phyloP scores from a whole-genome alignment of 2,797 vertebrate genomes.

The Crocodylus rhombifer region DNA sequence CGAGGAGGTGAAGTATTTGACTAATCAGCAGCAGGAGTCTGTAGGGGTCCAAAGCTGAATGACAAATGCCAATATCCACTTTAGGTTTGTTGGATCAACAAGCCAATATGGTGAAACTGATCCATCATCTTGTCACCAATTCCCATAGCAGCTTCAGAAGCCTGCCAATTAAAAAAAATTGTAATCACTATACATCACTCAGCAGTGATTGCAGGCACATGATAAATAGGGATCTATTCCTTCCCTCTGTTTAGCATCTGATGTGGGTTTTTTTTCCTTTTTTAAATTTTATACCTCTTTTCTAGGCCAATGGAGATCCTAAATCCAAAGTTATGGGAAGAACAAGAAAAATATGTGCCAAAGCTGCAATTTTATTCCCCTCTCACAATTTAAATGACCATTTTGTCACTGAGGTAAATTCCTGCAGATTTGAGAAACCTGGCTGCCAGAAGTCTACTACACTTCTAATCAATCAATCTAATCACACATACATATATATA shows the following conservation, averaged over 20 bases:
- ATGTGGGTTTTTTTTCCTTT: constrained; percentile 14
- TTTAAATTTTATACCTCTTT: constrained; percentile 10
- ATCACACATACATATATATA: not conserved
- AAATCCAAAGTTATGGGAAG: constrained; percentile 29
- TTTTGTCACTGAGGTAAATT: constrained; percentile 26
- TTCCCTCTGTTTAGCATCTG: constrained; percentile 45
- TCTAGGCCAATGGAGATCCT: constrained; percentile 25
- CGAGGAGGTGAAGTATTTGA: constrained; percentile 87
- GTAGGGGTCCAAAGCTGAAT: constrained; percentile 84
- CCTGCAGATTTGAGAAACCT: constrained; percentile 31
- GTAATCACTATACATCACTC: constrained; percentile 80
- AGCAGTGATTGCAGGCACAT: constrained; percentile 74
- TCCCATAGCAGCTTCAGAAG: constrained; percentile 78
- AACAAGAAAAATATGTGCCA: constrained; percentile 5
- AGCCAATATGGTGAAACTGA: constrained; percentile 89
- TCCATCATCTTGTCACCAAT: constrained; percentile 93
- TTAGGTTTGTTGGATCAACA: constrained; percentile 88
- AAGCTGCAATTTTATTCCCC: not conserved
- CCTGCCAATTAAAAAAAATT: constrained; percentile 84
- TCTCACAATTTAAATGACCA: constrained; percentile 48
- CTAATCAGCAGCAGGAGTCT: constrained; percentile 90
- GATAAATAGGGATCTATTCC: constrained; percentile 81
- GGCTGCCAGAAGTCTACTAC: constrained; percentile 1
- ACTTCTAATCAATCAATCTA: not conserved
- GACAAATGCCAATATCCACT: constrained; percentile 95